Base-by-base conservation (phyloP, 2,797 vertebrate species). In the Hafferia zeledoni region DNA sequence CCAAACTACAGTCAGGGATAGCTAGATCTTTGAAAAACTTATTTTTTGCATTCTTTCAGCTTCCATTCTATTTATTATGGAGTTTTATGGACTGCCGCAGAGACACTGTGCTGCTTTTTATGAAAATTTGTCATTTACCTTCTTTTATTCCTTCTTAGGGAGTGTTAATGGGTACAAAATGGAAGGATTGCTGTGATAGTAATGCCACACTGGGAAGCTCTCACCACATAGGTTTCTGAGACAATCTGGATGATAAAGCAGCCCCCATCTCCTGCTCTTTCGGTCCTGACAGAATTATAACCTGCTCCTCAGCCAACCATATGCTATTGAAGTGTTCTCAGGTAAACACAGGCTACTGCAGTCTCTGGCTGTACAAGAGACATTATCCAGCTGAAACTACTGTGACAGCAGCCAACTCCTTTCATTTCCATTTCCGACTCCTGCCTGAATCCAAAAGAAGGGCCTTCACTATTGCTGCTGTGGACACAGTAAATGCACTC, bases 251-350 rank as follows among this genome's bases (percentile, higher is more conserved):
- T 91, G 50, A 75, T 74, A 55, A 83, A 86, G 80, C 69, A 86
- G 46, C 39, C 43, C 30, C 61, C 75, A 13, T 28, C 72, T 86
- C 76, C 65, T 78, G 65, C 50, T 86, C n/a, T 75, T 65, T 78
- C 87, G 69, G 25, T 25, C 77, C 47, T 83, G 35, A 27, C 3
- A 22, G 56, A 64, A 93, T 87, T 83, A 55, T 64, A 76, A 24
- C 46, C 43, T 2, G 4, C 47, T 50, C 46, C 76, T 87, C 65
- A 39, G 50, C 44, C 1, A 0, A 20, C 50, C 61, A 72, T 86
- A 50, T 47, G 41, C 90, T 93, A 82, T 78, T 90, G 76, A 95
- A 55, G 83, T 76, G 72, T 23, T 90, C 35, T 72, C 22, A 55
- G 67, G 67, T 30, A 76, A 92, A 61, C 60, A 83, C 19, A 70